Evolutionary conservation across 2,113 vertebrate genomes (phyloP), one percentile per base, ranked within the genome.

Genomic region (Mus spicilegus): DNA sequence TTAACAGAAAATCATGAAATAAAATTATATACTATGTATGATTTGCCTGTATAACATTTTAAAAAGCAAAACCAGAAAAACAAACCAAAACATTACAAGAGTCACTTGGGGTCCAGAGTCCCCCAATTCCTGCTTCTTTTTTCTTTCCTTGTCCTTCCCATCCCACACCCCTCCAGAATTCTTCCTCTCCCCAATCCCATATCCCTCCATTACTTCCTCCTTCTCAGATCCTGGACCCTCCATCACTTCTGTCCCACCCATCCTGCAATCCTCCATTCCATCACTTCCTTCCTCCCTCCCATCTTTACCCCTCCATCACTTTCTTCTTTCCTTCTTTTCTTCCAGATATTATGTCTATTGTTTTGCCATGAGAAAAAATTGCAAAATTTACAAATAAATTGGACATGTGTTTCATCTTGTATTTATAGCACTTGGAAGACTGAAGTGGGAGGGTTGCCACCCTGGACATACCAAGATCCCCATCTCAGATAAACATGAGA

Each of bases 31-130:
- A 69, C 63, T 95, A 67, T 33, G 33, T 91, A 72, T 75, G 70
- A 96, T 93, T 95, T 92, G 77, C 93, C 85, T 95, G 16, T 51
- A 24, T 85, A 72, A 94, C 49, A 78, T 65, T 88, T 88, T 75
- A 20, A 5, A 77, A 92, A 91, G 80, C 9, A 69, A 80, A 85
- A 84, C 51, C 51, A 54, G 22, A 96, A 94, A 75, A 95, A 93
- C 93, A 91, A 95, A 72, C 56, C 70, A 61, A 81, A 78, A 96
- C 72, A 61, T 70, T 95, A 72, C 92, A 16, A 63, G 73, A 95
- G 56, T 90, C 75, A 82, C 73, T 90, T 76, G 70, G 58, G 46
- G 67, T 91, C 90, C 95, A 93, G n/a, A 95, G 70, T 67, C 81
- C 91, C 30, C 33, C 67, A 69, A 5, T 72, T 9, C 46, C 85